These are phyloP conservation scores for Drosophila mettleri DNA, from an alignment of 2,888 invertebrate genomes.

Conservation along the genomic window DNA sequence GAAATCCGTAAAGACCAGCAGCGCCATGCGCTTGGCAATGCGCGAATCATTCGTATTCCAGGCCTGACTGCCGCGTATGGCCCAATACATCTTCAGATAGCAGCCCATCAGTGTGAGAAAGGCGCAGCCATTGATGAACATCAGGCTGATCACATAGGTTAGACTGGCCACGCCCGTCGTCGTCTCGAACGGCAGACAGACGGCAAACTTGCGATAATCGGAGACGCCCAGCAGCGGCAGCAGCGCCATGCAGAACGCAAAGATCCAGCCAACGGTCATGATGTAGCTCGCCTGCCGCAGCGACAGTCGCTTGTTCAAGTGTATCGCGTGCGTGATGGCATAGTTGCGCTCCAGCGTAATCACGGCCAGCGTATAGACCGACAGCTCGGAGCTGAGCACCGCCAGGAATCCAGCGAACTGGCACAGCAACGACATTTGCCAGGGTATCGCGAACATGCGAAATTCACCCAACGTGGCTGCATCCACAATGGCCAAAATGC, in stretches of 20 bases:
- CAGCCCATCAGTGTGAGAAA: conserved; percentile 98
- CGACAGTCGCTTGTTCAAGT: conserved; percentile 96
- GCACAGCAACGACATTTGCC: conserved; percentile 98
- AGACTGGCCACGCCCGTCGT: conserved; percentile 91
- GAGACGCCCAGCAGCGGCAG: conserved; percentile 96
- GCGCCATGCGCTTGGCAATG: conserved; percentile 98
- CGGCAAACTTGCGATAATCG: conserved; percentile 98
- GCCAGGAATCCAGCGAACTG: conserved; percentile 97
- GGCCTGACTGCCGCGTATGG: conserved; percentile 97
- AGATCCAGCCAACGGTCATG: conserved; percentile 97
- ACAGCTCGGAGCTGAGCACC: conserved; percentile 96
- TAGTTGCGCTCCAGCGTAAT: conserved; percentile 98
- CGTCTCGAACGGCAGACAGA: conserved; percentile 98
- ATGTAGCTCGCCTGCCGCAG: conserved; percentile 95
- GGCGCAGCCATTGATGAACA: conserved; percentile 96
- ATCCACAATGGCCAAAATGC: conserved; percentile 97
- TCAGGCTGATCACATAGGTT: conserved; percentile 95
- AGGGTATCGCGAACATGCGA: conserved; percentile 97
- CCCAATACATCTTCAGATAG: conserved; percentile 98
- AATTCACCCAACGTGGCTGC: conserved; percentile 98
- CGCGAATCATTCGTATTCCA: conserved; percentile 99
- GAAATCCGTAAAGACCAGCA: conserved; percentile 98
- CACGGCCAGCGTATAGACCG: conserved; percentile 97
- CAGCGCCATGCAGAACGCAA: conserved; percentile 93
- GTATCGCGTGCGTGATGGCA: conserved; percentile 99